Evolutionary conservation across 2,113 vertebrate species (phyloP).

Genomic region (Ornithorhynchus anatinus): DNA sequence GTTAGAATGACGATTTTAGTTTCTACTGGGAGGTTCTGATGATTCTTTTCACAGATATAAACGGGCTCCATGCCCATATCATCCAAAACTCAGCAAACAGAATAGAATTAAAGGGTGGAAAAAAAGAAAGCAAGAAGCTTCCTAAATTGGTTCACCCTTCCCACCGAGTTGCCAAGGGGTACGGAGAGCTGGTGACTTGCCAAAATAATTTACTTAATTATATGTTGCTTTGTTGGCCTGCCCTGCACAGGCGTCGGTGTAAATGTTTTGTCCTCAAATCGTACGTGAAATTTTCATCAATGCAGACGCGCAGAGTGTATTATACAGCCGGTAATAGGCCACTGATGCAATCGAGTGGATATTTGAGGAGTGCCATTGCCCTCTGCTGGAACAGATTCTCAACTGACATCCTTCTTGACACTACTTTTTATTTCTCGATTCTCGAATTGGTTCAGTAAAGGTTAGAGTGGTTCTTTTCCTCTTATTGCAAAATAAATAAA

Average conservation of each 20-base stretch:
- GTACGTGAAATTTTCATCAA: background rate
- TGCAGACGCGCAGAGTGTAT: background rate
- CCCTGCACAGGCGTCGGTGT: background rate
- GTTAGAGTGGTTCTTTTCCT: no score
- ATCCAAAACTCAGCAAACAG: background rate
- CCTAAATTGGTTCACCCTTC: background rate
- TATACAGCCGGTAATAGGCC: background rate
- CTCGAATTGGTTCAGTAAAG: no score
- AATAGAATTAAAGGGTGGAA: background rate
- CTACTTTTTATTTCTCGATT: no score
- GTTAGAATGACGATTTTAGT: no score
- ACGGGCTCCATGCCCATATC: background rate
- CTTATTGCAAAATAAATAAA: background rate
- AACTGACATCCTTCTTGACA: no score
- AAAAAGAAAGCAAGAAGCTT: background rate
- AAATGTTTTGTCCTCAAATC: background rate
- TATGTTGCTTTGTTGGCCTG: background rate
- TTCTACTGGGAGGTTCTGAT: no score
- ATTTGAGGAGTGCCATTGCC: background rate
- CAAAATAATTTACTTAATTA: background rate
- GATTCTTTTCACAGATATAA: background rate
- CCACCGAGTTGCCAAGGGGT: background rate
- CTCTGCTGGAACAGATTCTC: background rate
- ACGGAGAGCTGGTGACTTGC: background rate
- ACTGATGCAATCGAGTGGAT: background rate